These are phyloP conservation scores for Bufotes viridis DNA, from an alignment of 2,797 vertebrate species.

Conservation along the genomic window DNA sequence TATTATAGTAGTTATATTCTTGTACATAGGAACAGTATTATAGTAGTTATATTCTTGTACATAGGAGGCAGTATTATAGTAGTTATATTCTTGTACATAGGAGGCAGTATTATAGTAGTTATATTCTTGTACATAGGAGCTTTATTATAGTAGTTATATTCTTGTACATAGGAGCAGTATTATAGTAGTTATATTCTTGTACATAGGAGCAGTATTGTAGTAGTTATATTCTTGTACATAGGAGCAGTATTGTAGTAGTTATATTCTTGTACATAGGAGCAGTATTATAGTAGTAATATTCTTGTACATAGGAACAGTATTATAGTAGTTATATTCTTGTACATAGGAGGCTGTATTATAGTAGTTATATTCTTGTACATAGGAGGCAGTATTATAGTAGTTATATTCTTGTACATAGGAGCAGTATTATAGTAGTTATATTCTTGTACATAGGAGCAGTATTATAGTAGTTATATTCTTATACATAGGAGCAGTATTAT, in stretches of 20 bases:
- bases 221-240: constrained; percentile 6
- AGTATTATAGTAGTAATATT: not conserved
- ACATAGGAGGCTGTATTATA: not conserved
- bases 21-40: not conserved
- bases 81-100: not conserved
- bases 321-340: not conserved
- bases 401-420: not conserved
- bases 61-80: not conserved
- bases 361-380: constrained; percentile 7
- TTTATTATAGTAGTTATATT: too few species aligned
- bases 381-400: not conserved
- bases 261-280: not conserved
- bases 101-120: not conserved
- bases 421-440: too few species aligned
- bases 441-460: too few species aligned
- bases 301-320: not conserved
- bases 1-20: not conserved
- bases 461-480: too few species aligned
- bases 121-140: not conserved
- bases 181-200: not conserved
- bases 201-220: not conserved
- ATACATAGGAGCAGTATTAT: too few species aligned
- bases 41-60: not conserved
- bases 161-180: not conserved
- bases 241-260: not conserved